These are phyloP conservation scores for Sinocyclocheilus rhinocerous DNA, from an alignment of 2,113 vertebrate genomes.

Conservation along the genomic window DNA sequence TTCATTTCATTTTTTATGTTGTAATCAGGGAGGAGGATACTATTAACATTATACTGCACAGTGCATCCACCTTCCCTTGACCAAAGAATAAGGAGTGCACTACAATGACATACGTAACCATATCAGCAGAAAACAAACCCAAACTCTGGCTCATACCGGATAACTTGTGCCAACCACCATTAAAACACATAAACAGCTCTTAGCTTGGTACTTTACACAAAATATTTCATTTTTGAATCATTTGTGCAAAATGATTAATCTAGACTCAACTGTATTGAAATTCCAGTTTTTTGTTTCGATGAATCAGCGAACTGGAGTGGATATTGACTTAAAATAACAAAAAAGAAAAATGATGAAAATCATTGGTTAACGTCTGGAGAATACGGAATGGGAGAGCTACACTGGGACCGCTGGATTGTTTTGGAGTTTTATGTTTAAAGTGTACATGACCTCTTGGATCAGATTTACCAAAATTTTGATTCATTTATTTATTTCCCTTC, in stretches of 20 bases:
- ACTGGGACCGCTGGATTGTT: neutral
- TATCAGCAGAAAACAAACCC: conserved; percentile 40
- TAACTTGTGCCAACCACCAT: conserved; percentile 20
- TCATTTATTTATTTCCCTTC: neutral
- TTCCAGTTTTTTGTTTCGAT: conserved; percentile 39
- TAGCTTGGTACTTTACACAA: neutral
- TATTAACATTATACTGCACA: neutral
- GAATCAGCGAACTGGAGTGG: conserved; percentile 39
- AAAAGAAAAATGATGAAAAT: conserved; percentile 28
- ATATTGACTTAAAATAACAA: conserved; percentile 35
- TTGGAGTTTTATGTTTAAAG: neutral
- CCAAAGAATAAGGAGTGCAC: neutral
- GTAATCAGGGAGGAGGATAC: neutral
- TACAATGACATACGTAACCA: conserved; percentile 24
- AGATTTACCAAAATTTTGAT: neutral
- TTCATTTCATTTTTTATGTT: neutral
- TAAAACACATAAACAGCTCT: conserved; percentile 31
- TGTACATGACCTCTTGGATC: conserved; percentile 11
- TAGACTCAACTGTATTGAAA: conserved; percentile 16
- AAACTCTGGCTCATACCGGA: conserved; percentile 40
- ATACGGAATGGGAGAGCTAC: neutral
- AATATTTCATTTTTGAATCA: conserved; percentile 33
- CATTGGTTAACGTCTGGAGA: conserved; percentile 3
- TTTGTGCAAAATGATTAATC: conserved; percentile 31
- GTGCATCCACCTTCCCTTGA: neutral